Conservation (phyloP, 1,140 invertebrate genomes). For the Brachystomella parvula region DNA sequence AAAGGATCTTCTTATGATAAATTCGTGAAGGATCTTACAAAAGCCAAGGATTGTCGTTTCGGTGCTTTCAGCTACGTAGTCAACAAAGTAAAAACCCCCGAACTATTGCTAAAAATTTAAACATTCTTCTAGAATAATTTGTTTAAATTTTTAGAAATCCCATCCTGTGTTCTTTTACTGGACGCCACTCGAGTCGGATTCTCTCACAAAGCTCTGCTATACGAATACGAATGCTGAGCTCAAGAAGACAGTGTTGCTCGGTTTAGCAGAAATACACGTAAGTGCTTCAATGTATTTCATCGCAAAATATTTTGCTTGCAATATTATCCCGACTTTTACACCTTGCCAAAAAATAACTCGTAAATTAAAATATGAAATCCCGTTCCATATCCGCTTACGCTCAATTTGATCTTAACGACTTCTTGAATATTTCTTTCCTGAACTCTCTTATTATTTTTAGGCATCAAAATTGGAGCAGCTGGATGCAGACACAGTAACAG, state of each 20-base stretch:
- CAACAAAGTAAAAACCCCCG: neutral
- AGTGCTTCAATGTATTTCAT: neutral
- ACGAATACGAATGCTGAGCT: neutral
- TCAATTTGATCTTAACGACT: too few relatives aligned
- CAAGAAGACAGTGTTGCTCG: neutral
- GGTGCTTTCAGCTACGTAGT: constrained; percentile 2
- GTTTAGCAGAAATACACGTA: neutral
- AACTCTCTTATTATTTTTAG: neutral
- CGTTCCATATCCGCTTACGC: too few relatives aligned
- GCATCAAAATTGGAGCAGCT: neutral
- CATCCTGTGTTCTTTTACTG: constrained; percentile 2
- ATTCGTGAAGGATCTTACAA: neutral
- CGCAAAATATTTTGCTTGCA: neutral
- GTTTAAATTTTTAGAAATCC: neutral
- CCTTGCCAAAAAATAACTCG: neutral
- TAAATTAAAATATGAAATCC: neutral
- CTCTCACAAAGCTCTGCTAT: neutral
- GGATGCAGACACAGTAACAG: neutral
- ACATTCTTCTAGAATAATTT: neutral
- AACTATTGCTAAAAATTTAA: neutral
- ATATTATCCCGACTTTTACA: neutral
- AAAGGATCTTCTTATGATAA: constrained; percentile 4
- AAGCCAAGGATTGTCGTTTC: constrained; percentile 9
- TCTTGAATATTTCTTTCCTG: too few relatives aligned
- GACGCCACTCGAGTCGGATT: neutral